A percentile compares a stretch with the other conserved stretches of the same genome.
phyloP scores from a whole-genome alignment of 2,113 vertebrate genomes.

The Crypturellus undulatus region DNA sequence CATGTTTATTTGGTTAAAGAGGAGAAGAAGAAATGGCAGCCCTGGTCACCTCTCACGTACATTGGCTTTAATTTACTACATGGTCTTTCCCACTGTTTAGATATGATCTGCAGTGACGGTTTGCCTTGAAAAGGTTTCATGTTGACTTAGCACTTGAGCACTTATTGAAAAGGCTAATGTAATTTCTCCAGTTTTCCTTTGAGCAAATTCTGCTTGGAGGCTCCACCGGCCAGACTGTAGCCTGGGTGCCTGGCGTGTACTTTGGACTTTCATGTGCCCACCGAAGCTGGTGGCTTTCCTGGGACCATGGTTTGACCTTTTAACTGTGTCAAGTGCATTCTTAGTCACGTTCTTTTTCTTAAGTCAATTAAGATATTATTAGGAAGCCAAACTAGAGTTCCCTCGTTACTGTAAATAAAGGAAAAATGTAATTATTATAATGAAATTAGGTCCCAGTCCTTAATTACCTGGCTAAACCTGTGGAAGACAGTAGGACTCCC shows the following conservation, averaged over 20 bases:
- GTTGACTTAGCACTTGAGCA: not conserved
- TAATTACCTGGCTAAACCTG: not conserved
- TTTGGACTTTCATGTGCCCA: not conserved
- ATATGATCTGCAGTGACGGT: not conserved
- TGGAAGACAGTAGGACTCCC: not conserved
- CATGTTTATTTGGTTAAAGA: not conserved
- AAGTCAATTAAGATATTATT: not conserved
- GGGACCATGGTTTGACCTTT: slow-evolving; percentile 34
- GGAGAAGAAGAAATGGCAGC: not conserved
- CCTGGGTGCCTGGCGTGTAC: not conserved
- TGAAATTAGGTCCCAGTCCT: not conserved
- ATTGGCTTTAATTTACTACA: not conserved
- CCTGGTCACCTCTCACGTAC: not conserved
- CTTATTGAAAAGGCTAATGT: slow-evolving; percentile 35
- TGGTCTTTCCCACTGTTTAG: not conserved
- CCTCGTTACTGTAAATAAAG: not conserved
- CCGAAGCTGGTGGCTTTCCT: not conserved
- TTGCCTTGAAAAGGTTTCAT: not conserved
- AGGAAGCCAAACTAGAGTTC: slow-evolving; percentile 2
- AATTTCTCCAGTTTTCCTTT: slow-evolving; percentile 14
- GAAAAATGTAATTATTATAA: not conserved
- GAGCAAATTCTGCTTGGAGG: not conserved
- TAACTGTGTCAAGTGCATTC: fast-evolving
- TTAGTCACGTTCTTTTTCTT: not conserved
- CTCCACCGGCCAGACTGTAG: not conserved